Conservation (phyloP, 23 tunicate species). For the Halocynthia roretzi region DNA sequence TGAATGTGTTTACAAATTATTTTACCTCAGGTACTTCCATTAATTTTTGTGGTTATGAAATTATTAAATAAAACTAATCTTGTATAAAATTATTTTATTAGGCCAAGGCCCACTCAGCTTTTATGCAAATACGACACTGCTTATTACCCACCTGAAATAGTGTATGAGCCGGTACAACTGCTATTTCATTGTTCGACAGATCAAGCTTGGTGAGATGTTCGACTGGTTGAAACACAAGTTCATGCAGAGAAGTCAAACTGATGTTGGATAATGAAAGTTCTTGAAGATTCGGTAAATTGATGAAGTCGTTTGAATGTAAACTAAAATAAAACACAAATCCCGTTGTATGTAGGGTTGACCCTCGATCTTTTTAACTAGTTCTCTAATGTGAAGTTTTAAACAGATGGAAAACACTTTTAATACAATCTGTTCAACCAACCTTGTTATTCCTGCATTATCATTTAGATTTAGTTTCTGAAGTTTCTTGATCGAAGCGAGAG, state of each 20-base stretch:
- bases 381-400: no score
- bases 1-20: no score
- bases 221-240: constrained; percentile 46
- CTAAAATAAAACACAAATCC: constrained; percentile 1
- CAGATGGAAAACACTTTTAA: no score
- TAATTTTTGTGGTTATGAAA: no score
- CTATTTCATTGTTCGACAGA: constrained; percentile 36
- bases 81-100: no score
- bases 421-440: constrained; percentile 1
- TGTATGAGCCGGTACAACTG: constrained; percentile 43
- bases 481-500: background rate
- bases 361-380: no score
- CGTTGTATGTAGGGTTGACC: background rate
- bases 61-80: no score
- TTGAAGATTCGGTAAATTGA: constrained; percentile 23
- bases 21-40: no score
- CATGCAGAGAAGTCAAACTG: constrained; percentile 47
- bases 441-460: constrained; percentile 13
- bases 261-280: constrained; percentile 53
- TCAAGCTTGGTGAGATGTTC: constrained; percentile 32
- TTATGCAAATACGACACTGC: background rate
- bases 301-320: constrained; percentile 1
- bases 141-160: constrained; percentile 35
- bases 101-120: no score
- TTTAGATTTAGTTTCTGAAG: background rate